phyloP scores from a whole-genome alignment of 2,113 vertebrate species.

The Mungos mungo region DNA sequence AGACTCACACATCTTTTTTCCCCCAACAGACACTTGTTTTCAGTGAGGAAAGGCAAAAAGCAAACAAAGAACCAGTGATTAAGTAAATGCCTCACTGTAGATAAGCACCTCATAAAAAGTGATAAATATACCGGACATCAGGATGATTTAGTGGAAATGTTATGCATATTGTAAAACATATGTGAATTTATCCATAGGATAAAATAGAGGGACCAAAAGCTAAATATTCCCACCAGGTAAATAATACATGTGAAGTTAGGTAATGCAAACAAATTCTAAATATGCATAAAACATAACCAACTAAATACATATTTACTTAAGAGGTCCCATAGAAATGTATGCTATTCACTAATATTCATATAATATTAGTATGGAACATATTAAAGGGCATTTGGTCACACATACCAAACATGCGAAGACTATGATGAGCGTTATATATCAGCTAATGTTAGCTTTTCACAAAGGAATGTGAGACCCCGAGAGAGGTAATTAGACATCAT shows the following conservation, averaged over 20 bases:
- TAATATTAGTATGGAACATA: conserved; percentile 62
- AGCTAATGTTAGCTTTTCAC: conserved; percentile 57
- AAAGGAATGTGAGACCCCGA: conserved; percentile 54
- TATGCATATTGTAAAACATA: conserved; percentile 57
- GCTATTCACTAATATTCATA: conserved; percentile 59
- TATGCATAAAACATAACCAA: conserved; percentile 50
- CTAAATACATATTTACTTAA: conserved; percentile 64
- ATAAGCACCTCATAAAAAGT: conserved; percentile 66
- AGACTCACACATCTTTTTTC: not conserved
- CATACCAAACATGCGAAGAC: conserved; percentile 53
- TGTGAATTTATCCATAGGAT: conserved; percentile 44
- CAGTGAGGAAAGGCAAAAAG: conserved; percentile 11
- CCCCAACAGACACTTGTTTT: not conserved
- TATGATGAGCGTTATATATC: conserved; percentile 17
- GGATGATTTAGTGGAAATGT: conserved; percentile 4
- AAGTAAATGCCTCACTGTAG: conserved; percentile 35
- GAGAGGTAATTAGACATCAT: conserved; percentile 16
- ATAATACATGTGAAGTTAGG: conserved; percentile 59
- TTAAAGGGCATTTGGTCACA: conserved; percentile 58
- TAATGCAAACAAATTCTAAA: conserved; percentile 61
- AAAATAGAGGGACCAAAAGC: conserved; percentile 54
- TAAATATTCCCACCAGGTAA: conserved; percentile 68
- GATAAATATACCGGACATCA: conserved; percentile 48
- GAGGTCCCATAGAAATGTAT: conserved; percentile 59
- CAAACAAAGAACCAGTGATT: conserved; percentile 37